Conservation (phyloP, 2,113 vertebrate species). For the Centropristis striata region DNA sequence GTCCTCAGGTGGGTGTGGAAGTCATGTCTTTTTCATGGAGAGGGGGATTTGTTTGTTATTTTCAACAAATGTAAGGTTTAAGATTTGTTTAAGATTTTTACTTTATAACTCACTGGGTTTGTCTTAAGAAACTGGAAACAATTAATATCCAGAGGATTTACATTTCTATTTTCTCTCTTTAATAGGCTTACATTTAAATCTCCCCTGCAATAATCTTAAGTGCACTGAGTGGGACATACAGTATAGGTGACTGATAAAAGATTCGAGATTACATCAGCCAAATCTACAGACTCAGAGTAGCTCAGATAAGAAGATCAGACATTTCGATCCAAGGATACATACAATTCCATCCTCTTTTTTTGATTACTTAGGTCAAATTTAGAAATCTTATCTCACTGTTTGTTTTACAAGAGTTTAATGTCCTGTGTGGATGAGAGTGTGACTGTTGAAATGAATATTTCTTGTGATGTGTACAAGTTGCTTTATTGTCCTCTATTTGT, state of each 20-base stretch:
- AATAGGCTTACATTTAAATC: constrained; percentile 29
- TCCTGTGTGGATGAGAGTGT: not conserved
- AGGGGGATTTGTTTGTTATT: no score
- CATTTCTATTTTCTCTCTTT: not conserved
- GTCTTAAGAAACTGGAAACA: not conserved
- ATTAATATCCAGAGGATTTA: not conserved
- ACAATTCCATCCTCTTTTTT: not conserved
- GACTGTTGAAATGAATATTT: not conserved
- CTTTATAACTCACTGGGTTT: not conserved
- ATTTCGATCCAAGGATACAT: not conserved
- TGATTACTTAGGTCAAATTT: no score
- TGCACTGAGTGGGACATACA: not conserved
- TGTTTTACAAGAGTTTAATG: not conserved
- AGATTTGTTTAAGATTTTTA: no score
- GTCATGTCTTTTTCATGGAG: not conserved
- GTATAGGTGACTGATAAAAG: not conserved
- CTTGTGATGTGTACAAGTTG: not conserved
- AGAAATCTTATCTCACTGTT: not conserved
- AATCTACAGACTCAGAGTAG: not conserved
- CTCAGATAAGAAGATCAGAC: not conserved
- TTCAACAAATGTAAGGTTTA: no score
- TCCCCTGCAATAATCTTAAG: constrained; percentile 2
- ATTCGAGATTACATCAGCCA: no score
- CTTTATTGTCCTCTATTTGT: not conserved
- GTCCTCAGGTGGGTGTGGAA: constrained; percentile 90